Evolutionary conservation across 2,888 invertebrate genomes (phyloP).

Genomic region (Euproctis similis): DNA sequence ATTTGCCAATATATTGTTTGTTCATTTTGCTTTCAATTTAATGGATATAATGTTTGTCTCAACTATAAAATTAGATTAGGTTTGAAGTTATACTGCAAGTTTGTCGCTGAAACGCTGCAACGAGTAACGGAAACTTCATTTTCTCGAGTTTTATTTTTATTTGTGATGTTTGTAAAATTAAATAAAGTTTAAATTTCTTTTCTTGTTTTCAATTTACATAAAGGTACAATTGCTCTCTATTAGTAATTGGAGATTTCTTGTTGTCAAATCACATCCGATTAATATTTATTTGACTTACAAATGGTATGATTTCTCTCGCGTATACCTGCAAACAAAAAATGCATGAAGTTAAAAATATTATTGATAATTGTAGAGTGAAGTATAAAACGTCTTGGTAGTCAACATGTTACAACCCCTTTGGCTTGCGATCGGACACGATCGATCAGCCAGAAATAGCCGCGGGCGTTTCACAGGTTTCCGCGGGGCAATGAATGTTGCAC

Average conservation of each 20-base stretch:
- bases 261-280: no score
- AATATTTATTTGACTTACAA: no score
- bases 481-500: constrained; percentile 51
- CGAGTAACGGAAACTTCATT: constrained; percentile 18
- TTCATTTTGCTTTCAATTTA: constrained; percentile 44
- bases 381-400: constrained; percentile 28
- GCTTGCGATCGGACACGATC: constrained; percentile 41
- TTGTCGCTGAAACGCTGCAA: constrained; percentile 17
- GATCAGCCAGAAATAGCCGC: constrained; percentile 59
- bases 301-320: no score
- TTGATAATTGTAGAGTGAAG: no score
- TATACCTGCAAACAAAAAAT: no score
- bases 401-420: constrained; percentile 22
- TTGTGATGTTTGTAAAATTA: constrained; percentile 9
- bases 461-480: constrained; percentile 43
- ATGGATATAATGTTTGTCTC: constrained; percentile 41
- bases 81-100: constrained; percentile 22
- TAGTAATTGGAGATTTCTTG: no score
- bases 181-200: constrained; percentile 3
- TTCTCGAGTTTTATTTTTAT: constrained; percentile 12
- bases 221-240: no score
- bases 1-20: constrained; percentile 50
- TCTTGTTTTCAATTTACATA: no score
- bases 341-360: no score
- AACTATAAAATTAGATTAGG: constrained; percentile 29